phyloP scores from a whole-genome alignment of 2,113 vertebrate genomes.

The Neomonachus schauinslandi region DNA sequence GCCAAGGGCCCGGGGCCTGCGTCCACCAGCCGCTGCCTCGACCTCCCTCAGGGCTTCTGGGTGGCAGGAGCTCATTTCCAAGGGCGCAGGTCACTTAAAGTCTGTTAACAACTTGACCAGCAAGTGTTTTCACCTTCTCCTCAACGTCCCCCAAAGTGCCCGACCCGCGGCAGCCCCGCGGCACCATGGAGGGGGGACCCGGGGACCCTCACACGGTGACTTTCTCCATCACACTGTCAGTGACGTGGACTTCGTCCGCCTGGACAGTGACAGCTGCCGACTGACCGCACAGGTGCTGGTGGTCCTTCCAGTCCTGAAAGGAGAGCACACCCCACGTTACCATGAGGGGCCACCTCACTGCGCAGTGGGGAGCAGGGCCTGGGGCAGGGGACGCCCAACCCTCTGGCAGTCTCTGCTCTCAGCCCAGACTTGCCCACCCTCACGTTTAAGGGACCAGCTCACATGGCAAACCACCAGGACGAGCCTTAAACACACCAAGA shows the following conservation, averaged over 20 bases:
- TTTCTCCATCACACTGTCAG: constrained; percentile 91
- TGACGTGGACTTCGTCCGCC: constrained; percentile 89
- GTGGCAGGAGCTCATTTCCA: background rate
- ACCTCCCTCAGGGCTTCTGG: background rate
- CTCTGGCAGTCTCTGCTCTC: background rate
- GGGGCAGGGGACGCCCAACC: background rate
- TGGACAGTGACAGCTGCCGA: constrained; percentile 86
- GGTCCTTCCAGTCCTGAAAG: constrained; percentile 97
- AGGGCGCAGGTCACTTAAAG: fast-evolving
- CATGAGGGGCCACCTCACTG: background rate
- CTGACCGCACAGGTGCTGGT: constrained; percentile 95
- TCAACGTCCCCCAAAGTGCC: background rate
- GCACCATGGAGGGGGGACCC: background rate
- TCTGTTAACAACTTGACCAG: constrained; percentile 6
- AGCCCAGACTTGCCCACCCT: background rate
- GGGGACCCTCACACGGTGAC: constrained; percentile 85
- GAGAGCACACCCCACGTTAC: background rate
- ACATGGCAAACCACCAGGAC: fast-evolving
- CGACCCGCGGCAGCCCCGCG: fast-evolving
- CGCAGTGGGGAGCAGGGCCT: background rate
- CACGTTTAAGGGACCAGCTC: background rate
- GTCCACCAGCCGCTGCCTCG: background rate
- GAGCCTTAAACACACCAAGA: fast-evolving
- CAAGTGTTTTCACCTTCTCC: constrained; percentile 28
- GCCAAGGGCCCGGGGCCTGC: background rate